phyloP scores from a whole-genome alignment of 2,888 invertebrate species.

The Bugula neritina region DNA sequence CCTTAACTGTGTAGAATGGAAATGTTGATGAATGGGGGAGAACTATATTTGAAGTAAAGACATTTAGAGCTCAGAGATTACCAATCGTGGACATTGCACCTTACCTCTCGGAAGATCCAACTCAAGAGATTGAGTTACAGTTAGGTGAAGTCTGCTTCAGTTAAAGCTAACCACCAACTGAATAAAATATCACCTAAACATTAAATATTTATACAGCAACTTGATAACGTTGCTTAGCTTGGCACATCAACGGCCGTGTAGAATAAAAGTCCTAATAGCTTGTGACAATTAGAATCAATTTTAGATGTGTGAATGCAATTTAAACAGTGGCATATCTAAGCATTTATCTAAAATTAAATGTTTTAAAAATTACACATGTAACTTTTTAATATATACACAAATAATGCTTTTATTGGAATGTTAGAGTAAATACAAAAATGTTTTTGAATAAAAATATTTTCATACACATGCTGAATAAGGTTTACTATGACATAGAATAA shows the following conservation, averaged over 20 bases:
- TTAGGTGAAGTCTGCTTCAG: conserved; percentile 78
- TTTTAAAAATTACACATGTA: too few relatives aligned
- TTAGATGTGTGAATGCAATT: too few relatives aligned
- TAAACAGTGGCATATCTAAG: too few relatives aligned
- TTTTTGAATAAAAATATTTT: conserved; percentile 22
- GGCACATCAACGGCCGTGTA: too few relatives aligned
- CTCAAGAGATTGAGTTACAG: conserved; percentile 76
- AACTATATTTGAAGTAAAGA: conserved; percentile 69
- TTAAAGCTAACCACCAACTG: conserved; percentile 30
- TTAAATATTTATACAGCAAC: too few relatives aligned
- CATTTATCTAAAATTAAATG: too few relatives aligned
- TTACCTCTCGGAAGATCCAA: conserved; percentile 67
- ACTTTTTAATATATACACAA: too few relatives aligned
- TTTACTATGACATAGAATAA: neutral
- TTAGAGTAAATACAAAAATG: too few relatives aligned
- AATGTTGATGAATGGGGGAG: conserved; percentile 64
- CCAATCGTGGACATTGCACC: conserved; percentile 77
- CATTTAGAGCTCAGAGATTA: conserved; percentile 72
- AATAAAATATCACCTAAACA: neutral
- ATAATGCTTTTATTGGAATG: too few relatives aligned
- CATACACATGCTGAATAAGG: conserved; percentile 19
- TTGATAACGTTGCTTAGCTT: too few relatives aligned
- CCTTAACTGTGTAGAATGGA: neutral
- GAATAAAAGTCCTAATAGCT: too few relatives aligned
- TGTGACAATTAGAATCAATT: too few relatives aligned